phyloP scores from a whole-genome alignment of 2,888 invertebrate species.

The Cremastinae sp. region DNA sequence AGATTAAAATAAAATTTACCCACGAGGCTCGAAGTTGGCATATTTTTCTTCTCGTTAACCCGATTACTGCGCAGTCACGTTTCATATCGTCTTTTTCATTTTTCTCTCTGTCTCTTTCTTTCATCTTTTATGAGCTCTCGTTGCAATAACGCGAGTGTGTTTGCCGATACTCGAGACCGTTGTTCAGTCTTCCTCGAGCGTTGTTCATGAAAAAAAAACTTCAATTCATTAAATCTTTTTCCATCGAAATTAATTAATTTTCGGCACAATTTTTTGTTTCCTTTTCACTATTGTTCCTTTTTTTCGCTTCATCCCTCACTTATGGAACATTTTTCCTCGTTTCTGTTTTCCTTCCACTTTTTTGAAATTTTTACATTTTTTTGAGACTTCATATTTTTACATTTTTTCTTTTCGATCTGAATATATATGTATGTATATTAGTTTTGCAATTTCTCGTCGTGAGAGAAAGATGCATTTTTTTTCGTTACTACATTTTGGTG shows the following conservation, averaged over 20 bases:
- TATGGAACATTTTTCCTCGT: too few relatives aligned
- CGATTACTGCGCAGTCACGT: constrained; percentile 47
- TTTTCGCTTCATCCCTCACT: too few relatives aligned
- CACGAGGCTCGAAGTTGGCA: constrained; percentile 10
- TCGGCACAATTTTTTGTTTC: constrained; percentile 5
- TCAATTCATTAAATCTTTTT: constrained; percentile 24
- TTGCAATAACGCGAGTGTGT: constrained; percentile 43
- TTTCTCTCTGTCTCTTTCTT: not conserved
- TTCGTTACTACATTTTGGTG: not conserved
- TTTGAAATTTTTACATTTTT: too few relatives aligned
- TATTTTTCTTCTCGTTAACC: constrained; percentile 17
- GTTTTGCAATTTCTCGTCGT: not conserved
- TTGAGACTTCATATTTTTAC: not conserved
- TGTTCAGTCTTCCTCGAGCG: constrained; percentile 28
- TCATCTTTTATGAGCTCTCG: not conserved
- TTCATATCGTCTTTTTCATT: constrained; percentile 15
- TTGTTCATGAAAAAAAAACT: constrained; percentile 19
- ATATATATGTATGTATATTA: not conserved
- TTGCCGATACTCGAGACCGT: constrained; percentile 39
- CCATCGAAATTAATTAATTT: constrained; percentile 23
- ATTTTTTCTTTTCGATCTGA: not conserved
- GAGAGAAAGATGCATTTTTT: too few relatives aligned
- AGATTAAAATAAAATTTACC: constrained; percentile 11
- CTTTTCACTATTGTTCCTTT: too few relatives aligned
- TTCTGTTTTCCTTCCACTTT: too few relatives aligned